Conservation (phyloP, 2,113 vertebrate species). For the Nothobranchius kuhntae region DNA sequence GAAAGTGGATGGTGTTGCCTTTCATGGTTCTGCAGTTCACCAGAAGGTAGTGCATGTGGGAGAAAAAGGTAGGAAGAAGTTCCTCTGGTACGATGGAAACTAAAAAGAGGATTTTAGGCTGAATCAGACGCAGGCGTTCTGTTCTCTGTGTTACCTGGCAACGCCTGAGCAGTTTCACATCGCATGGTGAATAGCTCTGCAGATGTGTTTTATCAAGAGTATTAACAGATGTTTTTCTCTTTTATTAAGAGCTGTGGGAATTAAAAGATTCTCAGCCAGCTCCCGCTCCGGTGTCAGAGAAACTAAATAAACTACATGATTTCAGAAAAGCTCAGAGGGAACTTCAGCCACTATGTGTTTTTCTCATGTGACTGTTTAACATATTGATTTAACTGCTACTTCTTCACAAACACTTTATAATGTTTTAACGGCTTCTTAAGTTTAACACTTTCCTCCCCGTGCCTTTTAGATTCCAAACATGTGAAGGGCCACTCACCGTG, state of each 20-base stretch:
- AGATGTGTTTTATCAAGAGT: background rate
- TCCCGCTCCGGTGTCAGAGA: background rate
- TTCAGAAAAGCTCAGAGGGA: background rate
- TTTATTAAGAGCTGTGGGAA: background rate
- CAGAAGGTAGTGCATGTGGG: background rate
- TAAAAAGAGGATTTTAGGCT: background rate
- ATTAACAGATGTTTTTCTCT: background rate
- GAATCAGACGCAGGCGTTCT: background rate
- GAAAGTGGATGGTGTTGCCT: background rate
- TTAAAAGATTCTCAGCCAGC: background rate
- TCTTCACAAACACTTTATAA: too few species aligned
- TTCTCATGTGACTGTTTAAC: too few species aligned
- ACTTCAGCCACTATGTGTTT: too few species aligned
- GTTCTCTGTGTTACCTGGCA: background rate
- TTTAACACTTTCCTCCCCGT: background rate
- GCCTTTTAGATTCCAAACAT: background rate
- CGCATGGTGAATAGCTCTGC: background rate
- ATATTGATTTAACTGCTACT: too few species aligned
- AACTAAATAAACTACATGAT: background rate
- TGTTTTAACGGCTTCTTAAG: too few species aligned
- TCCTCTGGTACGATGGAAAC: background rate
- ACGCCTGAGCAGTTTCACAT: background rate
- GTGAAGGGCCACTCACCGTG: slow-evolving; percentile 78
- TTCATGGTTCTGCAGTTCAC: slow-evolving; percentile 9
- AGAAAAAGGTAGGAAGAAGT: slow-evolving; percentile 5